These are phyloP conservation scores for Muschampia plurimacula DNA, from an alignment of 2,888 invertebrate genomes.

Conservation along the genomic window DNA sequence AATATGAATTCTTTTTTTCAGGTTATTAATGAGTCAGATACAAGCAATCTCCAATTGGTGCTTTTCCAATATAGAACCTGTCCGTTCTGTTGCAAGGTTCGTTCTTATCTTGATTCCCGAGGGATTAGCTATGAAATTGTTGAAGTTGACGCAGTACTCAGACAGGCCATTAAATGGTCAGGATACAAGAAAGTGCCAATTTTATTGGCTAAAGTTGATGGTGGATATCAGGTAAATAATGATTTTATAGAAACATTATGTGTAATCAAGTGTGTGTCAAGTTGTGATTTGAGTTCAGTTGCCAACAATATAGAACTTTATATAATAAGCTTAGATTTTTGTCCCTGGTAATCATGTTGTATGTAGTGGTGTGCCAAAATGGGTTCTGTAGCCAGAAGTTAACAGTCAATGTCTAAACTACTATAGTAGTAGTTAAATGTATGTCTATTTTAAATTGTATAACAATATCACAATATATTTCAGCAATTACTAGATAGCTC, in stretches of 20 bases:
- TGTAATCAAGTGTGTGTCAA: no score
- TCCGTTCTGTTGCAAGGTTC: conserved; percentile 98
- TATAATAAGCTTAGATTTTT: no score
- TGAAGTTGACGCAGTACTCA: conserved; percentile 98
- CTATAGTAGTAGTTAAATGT: no score
- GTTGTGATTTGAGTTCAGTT: no score
- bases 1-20: conserved; percentile 62
- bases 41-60: conserved; percentile 90
- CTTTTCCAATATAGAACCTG: conserved; percentile 99
- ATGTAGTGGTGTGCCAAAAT: no score
- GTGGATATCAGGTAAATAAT: conserved; percentile 88
- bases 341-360: no score
- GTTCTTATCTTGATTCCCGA: conserved; percentile 95
- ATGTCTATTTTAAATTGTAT: no score
- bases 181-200: conserved; percentile 98
- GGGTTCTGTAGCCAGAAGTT: no score
- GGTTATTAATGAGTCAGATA: conserved; percentile 88
- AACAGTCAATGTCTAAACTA: no score
- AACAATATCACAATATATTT: conserved; percentile 53
- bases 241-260: not conserved
- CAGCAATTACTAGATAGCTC: conserved; percentile 97
- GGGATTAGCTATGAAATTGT: conserved; percentile 98
- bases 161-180: conserved; percentile 97
- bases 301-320: no score
- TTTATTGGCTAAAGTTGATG: conserved; percentile 89